A percentile compares a stretch with the other conserved stretches of the same genome.
Evolutionary conservation across 30 jellyfish, hydroid and myxozoan genomes (phyloP).

Genomic region (Clytia hemisphaerica): DNA sequence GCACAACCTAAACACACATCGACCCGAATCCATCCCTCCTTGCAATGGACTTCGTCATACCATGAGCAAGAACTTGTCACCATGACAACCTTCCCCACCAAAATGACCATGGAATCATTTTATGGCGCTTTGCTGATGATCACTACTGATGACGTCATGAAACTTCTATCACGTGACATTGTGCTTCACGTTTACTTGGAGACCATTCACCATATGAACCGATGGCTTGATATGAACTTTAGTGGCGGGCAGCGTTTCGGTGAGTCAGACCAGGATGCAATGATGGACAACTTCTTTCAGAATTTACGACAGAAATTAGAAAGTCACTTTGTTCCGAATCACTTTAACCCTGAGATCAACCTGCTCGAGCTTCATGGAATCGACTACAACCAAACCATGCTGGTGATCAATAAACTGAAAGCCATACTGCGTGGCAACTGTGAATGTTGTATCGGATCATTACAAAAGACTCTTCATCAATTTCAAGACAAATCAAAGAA

Average conservation of each 20-base stretch:
- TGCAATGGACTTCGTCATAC: slow-evolving; percentile 17
- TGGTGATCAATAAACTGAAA: slow-evolving; percentile 3
- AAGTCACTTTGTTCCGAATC: slow-evolving; percentile 22
- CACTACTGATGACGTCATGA: slow-evolving; percentile 13
- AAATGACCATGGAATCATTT: slow-evolving; percentile 8
- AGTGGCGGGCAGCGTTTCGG: neutral
- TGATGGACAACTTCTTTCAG: slow-evolving; percentile 13
- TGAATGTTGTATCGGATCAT: slow-evolving; percentile 26
- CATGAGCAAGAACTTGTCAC: slow-evolving; percentile 5
- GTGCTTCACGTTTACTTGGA: slow-evolving; percentile 15
- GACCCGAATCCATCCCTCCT: neutral
- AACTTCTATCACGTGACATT: slow-evolving; percentile 20
- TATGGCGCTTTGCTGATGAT: neutral
- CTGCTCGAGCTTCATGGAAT: neutral
- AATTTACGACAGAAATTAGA: slow-evolving; percentile 14
- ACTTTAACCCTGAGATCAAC: slow-evolving; percentile 29
- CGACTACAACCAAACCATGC: neutral
- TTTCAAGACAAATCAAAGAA: no score
- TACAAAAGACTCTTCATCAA: no score
- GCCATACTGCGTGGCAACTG: slow-evolving; percentile 34
- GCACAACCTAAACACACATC: neutral
- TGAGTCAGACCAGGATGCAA: neutral
- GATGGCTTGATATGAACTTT: slow-evolving; percentile 27
- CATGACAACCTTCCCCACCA: slow-evolving; percentile 14
- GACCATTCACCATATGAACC: slow-evolving; percentile 10